These are phyloP conservation scores for Lasioglossum albipes DNA, from an alignment of 1,140 invertebrate species.

Conservation along the genomic window DNA sequence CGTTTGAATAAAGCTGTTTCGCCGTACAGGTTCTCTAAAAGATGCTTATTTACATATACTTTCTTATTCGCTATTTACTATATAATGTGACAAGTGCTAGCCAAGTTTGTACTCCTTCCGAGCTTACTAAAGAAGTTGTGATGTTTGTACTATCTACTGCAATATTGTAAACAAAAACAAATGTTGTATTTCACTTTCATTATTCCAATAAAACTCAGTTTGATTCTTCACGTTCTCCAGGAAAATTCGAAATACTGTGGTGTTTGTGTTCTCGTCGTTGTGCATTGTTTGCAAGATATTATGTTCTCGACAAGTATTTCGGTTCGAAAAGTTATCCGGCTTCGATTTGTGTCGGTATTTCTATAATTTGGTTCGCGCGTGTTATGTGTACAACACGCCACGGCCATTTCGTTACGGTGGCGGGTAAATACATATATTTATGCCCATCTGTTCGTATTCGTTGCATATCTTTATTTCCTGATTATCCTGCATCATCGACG, in stretches of 20 bases:
- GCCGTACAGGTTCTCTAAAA: neutral
- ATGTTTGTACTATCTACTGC: neutral
- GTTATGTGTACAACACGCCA: slow-evolving; percentile 20
- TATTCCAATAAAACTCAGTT: neutral
- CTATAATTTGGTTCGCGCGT: slow-evolving; percentile 8
- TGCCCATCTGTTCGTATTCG: slow-evolving; percentile 17
- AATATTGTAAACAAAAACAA: neutral
- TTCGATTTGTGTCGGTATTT: slow-evolving; percentile 32
- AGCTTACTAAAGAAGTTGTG: neutral
- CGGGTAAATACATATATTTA: slow-evolving; percentile 22
- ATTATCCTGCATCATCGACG: neutral
- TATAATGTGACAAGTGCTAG: neutral
- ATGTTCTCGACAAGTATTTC: neutral
- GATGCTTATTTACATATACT: neutral
- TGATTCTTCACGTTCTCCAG: neutral
- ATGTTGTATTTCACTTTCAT: neutral
- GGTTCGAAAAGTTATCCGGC: neutral
- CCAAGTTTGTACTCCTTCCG: neutral
- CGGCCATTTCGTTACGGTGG: slow-evolving; percentile 36
- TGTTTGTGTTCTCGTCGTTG: neutral
- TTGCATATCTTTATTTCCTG: slow-evolving; percentile 7
- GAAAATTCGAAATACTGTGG: neutral
- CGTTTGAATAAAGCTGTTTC: neutral
- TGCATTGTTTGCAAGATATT: neutral
- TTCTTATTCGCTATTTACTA: neutral